phyloP scores from a whole-genome alignment of 2,797 vertebrate species.

The Pteronotus mesoamericanus region DNA sequence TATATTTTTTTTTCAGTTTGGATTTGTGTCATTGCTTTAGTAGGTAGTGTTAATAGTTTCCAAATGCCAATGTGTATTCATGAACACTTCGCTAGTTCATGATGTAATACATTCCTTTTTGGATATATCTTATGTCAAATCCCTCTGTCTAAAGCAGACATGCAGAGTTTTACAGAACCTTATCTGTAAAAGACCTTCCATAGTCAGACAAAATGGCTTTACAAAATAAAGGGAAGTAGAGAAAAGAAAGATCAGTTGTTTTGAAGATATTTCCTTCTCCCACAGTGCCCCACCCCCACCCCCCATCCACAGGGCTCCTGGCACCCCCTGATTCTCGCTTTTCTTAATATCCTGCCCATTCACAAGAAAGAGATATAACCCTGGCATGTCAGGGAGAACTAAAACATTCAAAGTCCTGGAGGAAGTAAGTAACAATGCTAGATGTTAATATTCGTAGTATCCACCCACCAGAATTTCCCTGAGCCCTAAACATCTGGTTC shows the following conservation, averaged over 20 bases:
- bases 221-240: not conserved
- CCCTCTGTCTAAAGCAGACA: conserved; percentile 61
- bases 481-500: not conserved
- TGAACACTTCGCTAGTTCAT: conserved; percentile 50
- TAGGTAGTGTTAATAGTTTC: conserved; percentile 60
- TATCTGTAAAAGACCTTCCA: conserved; percentile 54
- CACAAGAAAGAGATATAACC: not conserved
- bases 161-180: conserved; percentile 27
- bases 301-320: not conserved
- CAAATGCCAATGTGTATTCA: conserved; percentile 53
- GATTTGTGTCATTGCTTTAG: conserved; percentile 51
- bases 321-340: not conserved
- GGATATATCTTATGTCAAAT: conserved; percentile 65
- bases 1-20: conserved; percentile 43
- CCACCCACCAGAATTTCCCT: not conserved
- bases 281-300: not conserved
- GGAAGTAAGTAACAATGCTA: not conserved
- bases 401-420: not conserved
- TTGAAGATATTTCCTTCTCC: not conserved
- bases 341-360: not conserved
- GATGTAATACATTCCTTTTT: conserved; percentile 56
- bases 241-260: not conserved
- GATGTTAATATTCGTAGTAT: not conserved
- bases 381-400: not conserved
- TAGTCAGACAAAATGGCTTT: not conserved